Evolutionary conservation across 1,140 invertebrate genomes (phyloP).

Genomic region (Meteorus sp.): DNA sequence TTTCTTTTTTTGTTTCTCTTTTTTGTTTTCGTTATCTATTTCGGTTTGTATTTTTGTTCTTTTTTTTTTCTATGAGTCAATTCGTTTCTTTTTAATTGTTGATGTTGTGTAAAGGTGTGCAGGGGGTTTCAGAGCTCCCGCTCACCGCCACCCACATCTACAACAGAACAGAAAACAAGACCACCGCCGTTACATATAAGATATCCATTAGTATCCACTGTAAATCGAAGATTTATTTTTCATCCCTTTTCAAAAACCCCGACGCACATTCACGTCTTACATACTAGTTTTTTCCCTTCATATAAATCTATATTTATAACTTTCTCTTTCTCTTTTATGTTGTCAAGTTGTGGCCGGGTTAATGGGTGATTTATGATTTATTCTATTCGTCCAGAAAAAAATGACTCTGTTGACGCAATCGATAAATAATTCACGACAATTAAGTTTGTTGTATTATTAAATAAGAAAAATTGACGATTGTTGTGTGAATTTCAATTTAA

Average conservation of each 20-base stretch:
- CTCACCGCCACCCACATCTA: constrained; percentile 63
- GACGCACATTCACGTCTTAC: not conserved
- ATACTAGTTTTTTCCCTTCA: not conserved
- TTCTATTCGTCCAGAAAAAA: too few relatives aligned
- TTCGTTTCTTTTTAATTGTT: constrained; percentile 29
- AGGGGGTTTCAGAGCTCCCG: constrained; percentile 58
- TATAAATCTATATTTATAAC: too few relatives aligned
- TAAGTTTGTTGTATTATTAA: too few relatives aligned
- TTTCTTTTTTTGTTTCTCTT: constrained; percentile 24
- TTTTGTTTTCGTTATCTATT: constrained; percentile 17
- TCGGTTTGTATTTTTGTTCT: constrained; percentile 30
- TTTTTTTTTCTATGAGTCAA: constrained; percentile 29
- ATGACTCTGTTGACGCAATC: too few relatives aligned
- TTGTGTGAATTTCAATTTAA: too few relatives aligned
- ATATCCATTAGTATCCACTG: constrained; percentile 53
- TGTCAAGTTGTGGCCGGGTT: too few relatives aligned
- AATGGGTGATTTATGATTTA: too few relatives aligned
- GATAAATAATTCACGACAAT: too few relatives aligned
- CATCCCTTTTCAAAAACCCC: constrained; percentile 17
- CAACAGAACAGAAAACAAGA: constrained; percentile 62
- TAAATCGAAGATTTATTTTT: constrained; percentile 27
- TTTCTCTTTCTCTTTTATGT: too few relatives aligned
- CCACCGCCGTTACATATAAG: constrained; percentile 61
- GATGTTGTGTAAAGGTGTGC: constrained; percentile 45
- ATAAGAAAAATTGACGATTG: too few relatives aligned